phyloP scores from a whole-genome alignment of 2,113 vertebrate genomes.

The Paradoxurus hermaphroditus region DNA sequence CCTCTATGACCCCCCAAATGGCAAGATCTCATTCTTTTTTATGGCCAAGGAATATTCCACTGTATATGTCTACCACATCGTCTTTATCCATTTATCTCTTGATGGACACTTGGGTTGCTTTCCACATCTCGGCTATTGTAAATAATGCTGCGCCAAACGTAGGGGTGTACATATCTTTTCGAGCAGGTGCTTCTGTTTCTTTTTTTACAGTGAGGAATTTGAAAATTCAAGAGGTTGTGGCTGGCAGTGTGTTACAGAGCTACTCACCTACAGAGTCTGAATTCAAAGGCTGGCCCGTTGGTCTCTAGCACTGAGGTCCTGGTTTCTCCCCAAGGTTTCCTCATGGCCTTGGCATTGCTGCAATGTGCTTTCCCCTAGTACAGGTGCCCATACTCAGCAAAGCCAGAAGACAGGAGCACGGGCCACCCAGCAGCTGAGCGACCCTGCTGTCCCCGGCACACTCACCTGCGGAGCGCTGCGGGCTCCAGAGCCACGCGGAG shows the following conservation, averaged over 20 bases:
- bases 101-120: neutral
- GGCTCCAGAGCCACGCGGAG: constrained; percentile 73
- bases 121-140: neutral
- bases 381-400: constrained; percentile 61
- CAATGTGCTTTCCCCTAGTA: neutral
- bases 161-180: neutral
- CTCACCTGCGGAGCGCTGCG: constrained; percentile 77
- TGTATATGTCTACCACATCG: neutral
- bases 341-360: neutral
- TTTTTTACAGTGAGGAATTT: neutral
- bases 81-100: neutral
- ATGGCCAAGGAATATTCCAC: neutral
- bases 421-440: constrained; percentile 69
- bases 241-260: neutral
- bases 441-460: constrained; percentile 67
- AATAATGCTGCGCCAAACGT: neutral
- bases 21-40: neutral
- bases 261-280: neutral
- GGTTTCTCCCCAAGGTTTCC: neutral
- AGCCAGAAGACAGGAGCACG: constrained; percentile 42
- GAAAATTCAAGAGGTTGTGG: neutral
- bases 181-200: neutral
- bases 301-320: neutral
- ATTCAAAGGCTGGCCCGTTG: neutral
- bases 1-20: neutral